phyloP scores from a whole-genome alignment of 1,140 invertebrate genomes.

The Pseudoatta argentina region DNA sequence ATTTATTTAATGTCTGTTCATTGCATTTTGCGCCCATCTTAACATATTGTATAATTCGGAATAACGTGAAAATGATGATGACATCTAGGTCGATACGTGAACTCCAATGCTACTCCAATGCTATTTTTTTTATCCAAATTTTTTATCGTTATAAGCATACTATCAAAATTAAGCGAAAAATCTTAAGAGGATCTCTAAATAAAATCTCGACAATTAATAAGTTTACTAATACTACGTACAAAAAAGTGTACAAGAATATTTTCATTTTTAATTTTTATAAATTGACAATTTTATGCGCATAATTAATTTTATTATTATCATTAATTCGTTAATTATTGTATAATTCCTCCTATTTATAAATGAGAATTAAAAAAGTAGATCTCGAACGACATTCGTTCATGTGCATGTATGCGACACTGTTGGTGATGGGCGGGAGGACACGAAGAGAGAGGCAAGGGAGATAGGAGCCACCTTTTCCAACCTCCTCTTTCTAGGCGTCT shows the following conservation, averaged over 20 bases:
- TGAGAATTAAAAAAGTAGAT: background rate
- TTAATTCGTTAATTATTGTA: background rate
- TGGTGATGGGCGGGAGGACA: background rate
- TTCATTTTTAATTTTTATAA: background rate
- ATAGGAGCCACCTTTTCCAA: conserved; percentile 40
- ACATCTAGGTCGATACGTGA: background rate
- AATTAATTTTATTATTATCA: background rate
- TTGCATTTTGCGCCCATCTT: background rate
- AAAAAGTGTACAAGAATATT: background rate
- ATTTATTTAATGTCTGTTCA: conserved; percentile 24
- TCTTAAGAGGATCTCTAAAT: background rate
- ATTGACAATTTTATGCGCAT: background rate
- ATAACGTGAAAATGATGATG: background rate
- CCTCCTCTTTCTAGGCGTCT: background rate
- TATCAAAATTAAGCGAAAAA: background rate
- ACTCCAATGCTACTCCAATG: background rate
- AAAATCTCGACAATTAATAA: background rate
- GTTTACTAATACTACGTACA: background rate
- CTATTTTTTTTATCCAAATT: background rate
- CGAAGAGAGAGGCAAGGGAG: conserved; percentile 9
- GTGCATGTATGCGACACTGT: conserved; percentile 23
- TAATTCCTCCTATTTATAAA: background rate
- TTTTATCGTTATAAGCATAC: background rate
- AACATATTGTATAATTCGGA: background rate
- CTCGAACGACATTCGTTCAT: background rate